Percentiles rank a stretch among this genome's conserved stretches.
Conservation (phyloP, 2,797 vertebrate species). For the Anabas testudineus region DNA sequence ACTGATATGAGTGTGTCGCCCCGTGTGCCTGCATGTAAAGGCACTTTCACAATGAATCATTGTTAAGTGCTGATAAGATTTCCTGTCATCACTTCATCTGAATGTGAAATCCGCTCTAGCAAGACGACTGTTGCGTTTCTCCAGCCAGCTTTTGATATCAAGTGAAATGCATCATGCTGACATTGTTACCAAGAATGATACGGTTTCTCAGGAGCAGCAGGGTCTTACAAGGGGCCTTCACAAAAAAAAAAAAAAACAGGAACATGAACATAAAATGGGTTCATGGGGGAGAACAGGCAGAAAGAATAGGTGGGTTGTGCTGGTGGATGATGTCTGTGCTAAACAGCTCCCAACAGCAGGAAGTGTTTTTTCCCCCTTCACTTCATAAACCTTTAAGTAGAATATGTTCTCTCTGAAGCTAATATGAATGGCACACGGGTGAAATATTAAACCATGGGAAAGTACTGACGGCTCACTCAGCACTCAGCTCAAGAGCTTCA, state of each 20-base stretch:
- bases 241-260: slow-evolving; percentile 60
- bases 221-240: slow-evolving; percentile 48
- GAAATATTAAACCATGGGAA: slow-evolving; percentile 81
- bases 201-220: slow-evolving; percentile 46
- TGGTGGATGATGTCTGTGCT: slow-evolving; percentile 48
- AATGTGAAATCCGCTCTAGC: slow-evolving; percentile 42
- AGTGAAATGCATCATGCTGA: slow-evolving; percentile 39
- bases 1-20: slow-evolving; percentile 25
- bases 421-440: slow-evolving; percentile 66
- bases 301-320: slow-evolving; percentile 13
- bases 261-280: slow-evolving; percentile 32
- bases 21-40: slow-evolving; percentile 36
- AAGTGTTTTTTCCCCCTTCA: slow-evolving; percentile 57
- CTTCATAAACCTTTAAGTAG: slow-evolving; percentile 68
- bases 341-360: slow-evolving; percentile 49
- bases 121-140: slow-evolving; percentile 24
- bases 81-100: slow-evolving; percentile 56
- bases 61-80: slow-evolving; percentile 53
- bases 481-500: slow-evolving; percentile 69
- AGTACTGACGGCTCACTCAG: slow-evolving; percentile 48
- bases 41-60: slow-evolving; percentile 29
- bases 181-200: slow-evolving; percentile 34
- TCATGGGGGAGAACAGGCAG: slow-evolving; percentile 37
- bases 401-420: slow-evolving; percentile 56
- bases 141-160: slow-evolving; percentile 17